Evolutionary conservation across 2,888 invertebrate species (phyloP).

Genomic region (Epicampocera succincta): DNA sequence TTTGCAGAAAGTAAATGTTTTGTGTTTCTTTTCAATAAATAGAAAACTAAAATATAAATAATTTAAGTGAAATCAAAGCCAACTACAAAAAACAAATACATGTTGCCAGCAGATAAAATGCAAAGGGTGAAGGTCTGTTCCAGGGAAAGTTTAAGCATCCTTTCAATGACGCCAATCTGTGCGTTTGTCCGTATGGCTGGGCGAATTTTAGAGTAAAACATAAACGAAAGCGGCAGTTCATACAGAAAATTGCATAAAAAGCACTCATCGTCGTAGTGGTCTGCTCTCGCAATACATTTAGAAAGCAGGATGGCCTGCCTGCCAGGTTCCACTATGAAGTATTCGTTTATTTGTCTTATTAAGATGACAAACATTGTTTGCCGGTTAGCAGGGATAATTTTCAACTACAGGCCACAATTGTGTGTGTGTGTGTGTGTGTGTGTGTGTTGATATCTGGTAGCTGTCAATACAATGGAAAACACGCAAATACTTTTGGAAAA

Average conservation of each 20-base stretch:
- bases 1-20: conserved; percentile 44
- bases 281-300: background rate
- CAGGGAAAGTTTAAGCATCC: conserved; percentile 51
- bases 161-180: background rate
- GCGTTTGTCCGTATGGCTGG: background rate
- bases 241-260: conserved; percentile 57
- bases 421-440: background rate
- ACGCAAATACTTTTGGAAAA: background rate
- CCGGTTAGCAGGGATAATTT: conserved; percentile 10
- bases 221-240: conserved; percentile 55
- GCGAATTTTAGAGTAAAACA: conserved; percentile 29
- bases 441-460: background rate
- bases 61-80: conserved; percentile 29
- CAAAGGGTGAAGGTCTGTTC: conserved; percentile 7
- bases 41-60: conserved; percentile 39
- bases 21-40: conserved; percentile 23
- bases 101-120: conserved; percentile 5
- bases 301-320: background rate
- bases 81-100: conserved; percentile 7
- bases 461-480: conserved; percentile 58
- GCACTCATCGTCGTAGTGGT: conserved; percentile 7
- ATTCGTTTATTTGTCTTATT: conserved; percentile 1
- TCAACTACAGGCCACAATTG: conserved; percentile 3
- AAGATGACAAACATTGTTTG: conserved; percentile 14
- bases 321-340: background rate